Evolutionary conservation across 2,113 vertebrate genomes (phyloP), one percentile per base, ranked within the genome.

Genomic region (Desmodus rotundus): DNA sequence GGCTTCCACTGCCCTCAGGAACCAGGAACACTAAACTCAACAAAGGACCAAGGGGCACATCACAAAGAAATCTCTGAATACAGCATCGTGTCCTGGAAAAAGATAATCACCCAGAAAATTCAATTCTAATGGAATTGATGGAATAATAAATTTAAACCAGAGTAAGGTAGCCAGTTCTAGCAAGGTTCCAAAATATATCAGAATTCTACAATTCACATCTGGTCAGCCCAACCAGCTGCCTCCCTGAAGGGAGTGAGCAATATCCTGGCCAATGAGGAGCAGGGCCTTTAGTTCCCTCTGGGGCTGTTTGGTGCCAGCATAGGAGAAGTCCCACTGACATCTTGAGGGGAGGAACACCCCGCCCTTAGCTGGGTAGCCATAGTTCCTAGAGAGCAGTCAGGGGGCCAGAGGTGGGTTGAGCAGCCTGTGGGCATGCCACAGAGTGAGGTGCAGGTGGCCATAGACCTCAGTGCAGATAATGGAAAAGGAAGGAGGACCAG

Each of bases 91-190:
- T 97, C 98, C 98, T 98, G 98, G 98, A 98, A 99, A 98, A 99
- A 98, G 98, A 98, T 97, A 98, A 98, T 98, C 97, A 97, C 98
- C 98, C 99, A 99, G 98, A 99, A 99, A 99, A 98, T 98, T 98
- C 99, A 99, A 99, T 99, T 99, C 99, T 98, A 99, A 99, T 98
- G 87, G 98, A 99, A 99, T 99, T 98, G 98, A 99, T 99, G 98
- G 98, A 98, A 98, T 98, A 98, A 98, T 97, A 98, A 98, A 98
- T 98, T 98, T 58, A 96, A 97, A 98, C 97, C 92, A 97, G 98
- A 98, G 98, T 97, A 97, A 97, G 98, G 97, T 96, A 98, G 97
- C 98, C 98, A 98, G 96, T 93, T 93, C 77, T 91, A 24, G 72
- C 96, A 97, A 97, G 97, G 97, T 43, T 97, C 63, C 84, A 2